Base-by-base conservation (phyloP, 2,888 invertebrate species). In the Acanthococcus lagerstroemiae region DNA sequence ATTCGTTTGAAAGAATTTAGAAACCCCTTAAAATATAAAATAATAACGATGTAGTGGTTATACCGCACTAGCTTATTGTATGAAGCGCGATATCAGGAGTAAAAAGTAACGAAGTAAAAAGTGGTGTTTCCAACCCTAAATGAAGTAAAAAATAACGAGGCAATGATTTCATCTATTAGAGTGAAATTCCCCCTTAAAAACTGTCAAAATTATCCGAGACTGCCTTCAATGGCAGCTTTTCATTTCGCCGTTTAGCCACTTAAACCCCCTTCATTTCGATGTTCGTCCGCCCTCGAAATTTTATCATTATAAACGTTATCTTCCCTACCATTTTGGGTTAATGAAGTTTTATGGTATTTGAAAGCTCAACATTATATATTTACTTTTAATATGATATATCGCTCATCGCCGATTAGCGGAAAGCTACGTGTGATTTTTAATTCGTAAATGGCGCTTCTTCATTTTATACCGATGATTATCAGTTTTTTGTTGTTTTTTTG, bases 101-200 rank as follows among this genome's bases (percentile, higher is more conserved):
- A 60, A 60, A 60, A 60, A 60, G 30, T 50, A 57, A 60, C 48
- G 60, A 60, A 60, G 60, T 60, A 60, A 45, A 60, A 60, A 60
- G 60, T 60, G 50, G 50, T 60, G 60, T 60, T 60, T 60, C 45
- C 60, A 27, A 60, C 60, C 60, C 60, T 60, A 60, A 60, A 60
- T 60, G 50, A 50, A 60, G 60, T 60, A 60, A 60, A 50, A 60
- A 60, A 50, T 50, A 60, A 60, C 60, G 60, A 60, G 25, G 60
- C 60, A 60, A 60, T 50, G 60, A 60, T 60, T 60, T 60, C 60
- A 60, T 60, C 60, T 60, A 60, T 60, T 60, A 60, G 45, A 60
- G 60, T 60, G 50, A 50, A 60, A 60, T 58, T 46, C 46, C 25
- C 46, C 45, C 30, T 44, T 25, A 45, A 21, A 58, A 58, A 58